phyloP scores from a whole-genome alignment of 2,797 vertebrate species.

The Propithecus deckenii region DNA sequence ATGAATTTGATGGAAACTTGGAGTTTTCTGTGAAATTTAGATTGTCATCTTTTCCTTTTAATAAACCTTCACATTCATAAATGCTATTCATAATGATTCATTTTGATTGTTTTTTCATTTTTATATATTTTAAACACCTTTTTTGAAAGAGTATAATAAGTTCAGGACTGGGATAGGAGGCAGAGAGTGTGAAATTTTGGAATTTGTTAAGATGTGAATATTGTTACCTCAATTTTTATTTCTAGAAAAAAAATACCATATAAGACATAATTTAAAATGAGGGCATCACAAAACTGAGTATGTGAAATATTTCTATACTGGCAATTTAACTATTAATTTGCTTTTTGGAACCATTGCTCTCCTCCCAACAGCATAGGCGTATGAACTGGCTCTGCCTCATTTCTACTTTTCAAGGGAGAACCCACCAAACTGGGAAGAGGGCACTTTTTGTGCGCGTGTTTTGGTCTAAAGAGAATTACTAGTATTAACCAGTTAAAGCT shows the following conservation, averaged over 20 bases:
- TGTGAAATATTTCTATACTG: not conserved
- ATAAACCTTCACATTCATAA: not conserved
- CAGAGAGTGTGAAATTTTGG: not conserved
- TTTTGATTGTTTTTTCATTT: not conserved
- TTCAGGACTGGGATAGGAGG: not conserved
- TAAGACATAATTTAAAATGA: conserved; percentile 31
- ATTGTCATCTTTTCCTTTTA: not conserved
- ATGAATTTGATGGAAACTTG: not conserved
- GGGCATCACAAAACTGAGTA: not conserved
- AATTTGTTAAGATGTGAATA: not conserved
- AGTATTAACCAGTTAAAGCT: not conserved
- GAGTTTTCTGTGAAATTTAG: not conserved
- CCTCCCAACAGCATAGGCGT: not conserved
- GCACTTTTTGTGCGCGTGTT: not conserved
- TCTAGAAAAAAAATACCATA: not conserved
- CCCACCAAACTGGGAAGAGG: not conserved
- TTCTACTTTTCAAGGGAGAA: not conserved
- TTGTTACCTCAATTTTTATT: not conserved
- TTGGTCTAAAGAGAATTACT: not conserved
- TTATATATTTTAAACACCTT: not conserved
- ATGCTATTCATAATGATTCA: not conserved
- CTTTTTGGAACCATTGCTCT: not conserved
- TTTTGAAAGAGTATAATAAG: not conserved
- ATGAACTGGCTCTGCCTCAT: not conserved
- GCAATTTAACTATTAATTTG: not conserved